A percentile compares a stretch with the other conserved stretches of the same genome.
phyloP scores from a whole-genome alignment of 2,888 invertebrate genomes.

The Tenthredo livida region DNA sequence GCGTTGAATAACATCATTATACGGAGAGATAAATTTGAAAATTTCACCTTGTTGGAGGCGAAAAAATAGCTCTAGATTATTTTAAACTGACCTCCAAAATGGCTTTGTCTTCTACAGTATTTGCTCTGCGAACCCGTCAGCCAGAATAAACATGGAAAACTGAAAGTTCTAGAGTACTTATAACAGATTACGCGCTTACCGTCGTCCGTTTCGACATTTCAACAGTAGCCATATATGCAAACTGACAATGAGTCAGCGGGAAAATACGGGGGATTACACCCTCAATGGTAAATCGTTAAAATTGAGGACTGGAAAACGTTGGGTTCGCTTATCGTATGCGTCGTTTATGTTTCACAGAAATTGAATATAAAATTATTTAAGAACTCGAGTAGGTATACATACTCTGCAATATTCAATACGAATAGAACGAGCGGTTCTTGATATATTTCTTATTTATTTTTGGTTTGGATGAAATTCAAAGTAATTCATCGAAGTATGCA shows the following conservation, averaged over 20 bases:
- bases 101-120: background rate
- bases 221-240: constrained; percentile 15
- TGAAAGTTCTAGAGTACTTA: constrained; percentile 42
- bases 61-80: constrained; percentile 14
- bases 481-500: background rate
- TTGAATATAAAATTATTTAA: background rate
- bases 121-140: background rate
- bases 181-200: constrained; percentile 42
- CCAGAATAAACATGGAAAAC: constrained; percentile 8
- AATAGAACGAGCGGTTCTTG: background rate
- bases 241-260: background rate
- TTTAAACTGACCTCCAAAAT: background rate
- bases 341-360: background rate
- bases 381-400: background rate
- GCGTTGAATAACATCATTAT: background rate
- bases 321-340: background rate
- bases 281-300: background rate
- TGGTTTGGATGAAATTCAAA: background rate
- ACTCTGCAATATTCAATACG: background rate
- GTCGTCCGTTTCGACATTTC: constrained; percentile 20
- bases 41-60: background rate
- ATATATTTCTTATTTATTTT: background rate
- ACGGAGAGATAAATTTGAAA: background rate
- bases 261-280: constrained; percentile 16
- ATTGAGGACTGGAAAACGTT: background rate